Conservation (phyloP, 2,113 vertebrate genomes). For the Coptodon bakossiorum region DNA sequence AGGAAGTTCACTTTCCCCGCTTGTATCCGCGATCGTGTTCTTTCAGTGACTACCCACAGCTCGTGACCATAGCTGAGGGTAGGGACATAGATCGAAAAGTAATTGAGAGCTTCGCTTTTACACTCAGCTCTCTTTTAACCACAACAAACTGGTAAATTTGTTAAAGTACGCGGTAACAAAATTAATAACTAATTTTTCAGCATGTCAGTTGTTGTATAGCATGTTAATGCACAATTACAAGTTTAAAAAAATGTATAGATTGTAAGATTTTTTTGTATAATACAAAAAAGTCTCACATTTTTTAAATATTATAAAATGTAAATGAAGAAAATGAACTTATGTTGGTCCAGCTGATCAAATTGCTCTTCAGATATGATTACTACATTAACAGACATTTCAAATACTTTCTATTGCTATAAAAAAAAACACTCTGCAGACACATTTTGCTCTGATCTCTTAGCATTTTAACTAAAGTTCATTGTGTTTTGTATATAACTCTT, state of each 20-base stretch:
- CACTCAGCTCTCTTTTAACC: neutral
- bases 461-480: neutral
- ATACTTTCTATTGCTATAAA: neutral
- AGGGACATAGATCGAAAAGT: neutral
- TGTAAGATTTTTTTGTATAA: neutral
- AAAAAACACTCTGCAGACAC: neutral
- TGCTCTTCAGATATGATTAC: neutral
- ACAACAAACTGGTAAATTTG: neutral
- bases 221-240: accelerated
- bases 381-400: neutral
- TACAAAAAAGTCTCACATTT: neutral
- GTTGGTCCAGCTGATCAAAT: neutral
- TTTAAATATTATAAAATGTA: neutral
- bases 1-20: neutral
- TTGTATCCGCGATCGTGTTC: accelerated
- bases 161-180: neutral
- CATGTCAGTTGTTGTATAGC: neutral
- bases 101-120: neutral
- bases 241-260: neutral
- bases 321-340: neutral
- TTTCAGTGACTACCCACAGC: neutral
- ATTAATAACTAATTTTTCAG: neutral
- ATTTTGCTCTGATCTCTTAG: neutral
- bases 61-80: neutral
- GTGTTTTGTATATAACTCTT: neutral